These are phyloP conservation scores for Athrips mouffetella DNA, from an alignment of 2,888 invertebrate genomes.

Conservation along the genomic window DNA sequence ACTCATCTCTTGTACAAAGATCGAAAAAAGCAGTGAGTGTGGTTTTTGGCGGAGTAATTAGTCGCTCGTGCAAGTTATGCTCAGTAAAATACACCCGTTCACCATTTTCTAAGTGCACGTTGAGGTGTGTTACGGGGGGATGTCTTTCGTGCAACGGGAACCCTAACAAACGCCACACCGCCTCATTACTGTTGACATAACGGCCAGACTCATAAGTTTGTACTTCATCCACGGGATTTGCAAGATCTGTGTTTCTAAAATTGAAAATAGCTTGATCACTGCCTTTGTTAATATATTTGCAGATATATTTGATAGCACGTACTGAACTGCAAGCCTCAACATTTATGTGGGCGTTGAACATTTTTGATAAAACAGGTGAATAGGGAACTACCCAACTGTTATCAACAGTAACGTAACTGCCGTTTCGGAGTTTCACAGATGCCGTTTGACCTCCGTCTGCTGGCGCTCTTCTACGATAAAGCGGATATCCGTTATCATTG, in stretches of 20 bases:
- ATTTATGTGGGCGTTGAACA: conserved; percentile 25
- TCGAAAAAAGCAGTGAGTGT: conserved; percentile 28
- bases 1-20: conserved; percentile 24
- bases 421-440: conserved; percentile 13
- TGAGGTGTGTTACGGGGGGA: conserved; percentile 24
- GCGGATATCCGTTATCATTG: conserved; percentile 10
- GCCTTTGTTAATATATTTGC: conserved; percentile 29
- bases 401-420: conserved; percentile 17
- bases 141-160: conserved; percentile 28
- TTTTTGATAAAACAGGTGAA: conserved; percentile 24
- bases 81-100: conserved; percentile 27
- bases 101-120: conserved; percentile 25
- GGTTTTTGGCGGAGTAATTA: conserved; percentile 20
- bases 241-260: conserved; percentile 14
- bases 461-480: conserved; percentile 14
- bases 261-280: conserved; percentile 26
- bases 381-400: conserved; percentile 27
- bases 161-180: conserved; percentile 23
- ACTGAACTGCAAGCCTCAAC: conserved; percentile 23
- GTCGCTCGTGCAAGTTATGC: conserved; percentile 19
- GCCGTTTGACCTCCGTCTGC: conserved; percentile 12
- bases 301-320: conserved; percentile 27
- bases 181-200: conserved; percentile 27
- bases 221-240: conserved; percentile 24
- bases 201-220: conserved; percentile 24